Percentiles rank a stretch among this genome's conserved stretches.
phyloP scores from a whole-genome alignment of 2,797 vertebrate genomes.

The Leptoclinus maculatus region DNA sequence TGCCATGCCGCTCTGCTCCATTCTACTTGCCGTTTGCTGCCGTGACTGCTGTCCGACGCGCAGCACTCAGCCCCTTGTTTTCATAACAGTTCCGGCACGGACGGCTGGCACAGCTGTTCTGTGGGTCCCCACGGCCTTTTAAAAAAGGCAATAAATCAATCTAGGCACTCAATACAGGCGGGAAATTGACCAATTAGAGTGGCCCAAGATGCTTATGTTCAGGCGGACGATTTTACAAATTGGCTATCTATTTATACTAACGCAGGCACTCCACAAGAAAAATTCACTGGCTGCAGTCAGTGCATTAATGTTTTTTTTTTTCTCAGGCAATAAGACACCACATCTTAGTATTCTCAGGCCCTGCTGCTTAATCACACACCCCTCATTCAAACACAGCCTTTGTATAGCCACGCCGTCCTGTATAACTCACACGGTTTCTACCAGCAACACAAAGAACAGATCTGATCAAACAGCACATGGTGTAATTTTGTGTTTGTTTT shows the following conservation, averaged over 20 bases:
- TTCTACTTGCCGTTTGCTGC: conserved; percentile 68
- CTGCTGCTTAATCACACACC: conserved; percentile 70
- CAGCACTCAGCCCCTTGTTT: conserved; percentile 82
- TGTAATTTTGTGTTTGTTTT: conserved; percentile 39
- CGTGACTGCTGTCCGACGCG: conserved; percentile 77
- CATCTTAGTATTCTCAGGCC: conserved; percentile 62
- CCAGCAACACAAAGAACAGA: conserved; percentile 51
- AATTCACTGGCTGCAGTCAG: conserved; percentile 77
- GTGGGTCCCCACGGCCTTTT: conserved; percentile 85
- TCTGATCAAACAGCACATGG: conserved; percentile 43
- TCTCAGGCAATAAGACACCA: conserved; percentile 57
- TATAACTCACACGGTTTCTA: conserved; percentile 52
- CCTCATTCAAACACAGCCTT: conserved; percentile 56
- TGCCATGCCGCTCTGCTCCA: conserved; percentile 75
- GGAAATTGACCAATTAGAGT: conserved; percentile 92
- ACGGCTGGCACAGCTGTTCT: conserved; percentile 87
- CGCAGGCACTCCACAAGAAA: conserved; percentile 76
- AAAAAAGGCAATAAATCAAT: conserved; percentile 92
- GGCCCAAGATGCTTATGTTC: conserved; percentile 89
- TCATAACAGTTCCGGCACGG: conserved; percentile 82
- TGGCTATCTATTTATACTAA: conserved; percentile 89
- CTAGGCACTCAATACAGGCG: conserved; percentile 89
- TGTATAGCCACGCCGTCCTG: conserved; percentile 40
- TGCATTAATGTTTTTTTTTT: conserved; percentile 71
- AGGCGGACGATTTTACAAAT: conserved; percentile 89